Conservation (phyloP, 2,113 vertebrate genomes). For the Antidorcas marsupialis region DNA sequence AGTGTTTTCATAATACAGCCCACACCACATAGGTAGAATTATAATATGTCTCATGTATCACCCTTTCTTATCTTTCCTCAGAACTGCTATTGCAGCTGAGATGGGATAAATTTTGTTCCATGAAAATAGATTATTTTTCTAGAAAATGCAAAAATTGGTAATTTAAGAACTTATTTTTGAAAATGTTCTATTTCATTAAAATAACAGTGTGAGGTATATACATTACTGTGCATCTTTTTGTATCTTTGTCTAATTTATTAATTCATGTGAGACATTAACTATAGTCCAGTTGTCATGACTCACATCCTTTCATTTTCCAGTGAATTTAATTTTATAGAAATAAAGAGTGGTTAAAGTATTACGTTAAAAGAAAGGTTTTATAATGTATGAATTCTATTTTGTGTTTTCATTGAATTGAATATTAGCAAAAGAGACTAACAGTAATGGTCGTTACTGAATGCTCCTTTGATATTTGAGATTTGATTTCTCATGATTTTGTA, state of each 20-base stretch:
- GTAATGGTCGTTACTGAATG: not conserved
- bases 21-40: not conserved
- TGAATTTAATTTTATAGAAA: conserved; percentile 16
- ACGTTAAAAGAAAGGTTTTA: not conserved
- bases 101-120: not conserved
- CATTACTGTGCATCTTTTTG: not conserved
- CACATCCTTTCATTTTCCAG: not conserved
- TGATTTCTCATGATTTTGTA: not conserved
- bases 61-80: not conserved
- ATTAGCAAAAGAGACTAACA: not conserved
- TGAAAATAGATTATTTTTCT: not conserved
- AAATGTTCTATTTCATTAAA: conserved; percentile 6
- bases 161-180: not conserved
- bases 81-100: not conserved
- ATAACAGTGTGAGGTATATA: not conserved
- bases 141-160: not conserved
- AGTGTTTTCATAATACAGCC: not conserved
- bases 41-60: not conserved
- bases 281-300: not conserved
- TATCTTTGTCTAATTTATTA: not conserved
- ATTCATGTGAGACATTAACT: not conserved
- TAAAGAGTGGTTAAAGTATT: not conserved
- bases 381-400: not conserved
- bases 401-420: not conserved
- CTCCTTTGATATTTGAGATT: not conserved